Conservation (phyloP, 2,888 invertebrate genomes). For the Zonitis immaculata region DNA sequence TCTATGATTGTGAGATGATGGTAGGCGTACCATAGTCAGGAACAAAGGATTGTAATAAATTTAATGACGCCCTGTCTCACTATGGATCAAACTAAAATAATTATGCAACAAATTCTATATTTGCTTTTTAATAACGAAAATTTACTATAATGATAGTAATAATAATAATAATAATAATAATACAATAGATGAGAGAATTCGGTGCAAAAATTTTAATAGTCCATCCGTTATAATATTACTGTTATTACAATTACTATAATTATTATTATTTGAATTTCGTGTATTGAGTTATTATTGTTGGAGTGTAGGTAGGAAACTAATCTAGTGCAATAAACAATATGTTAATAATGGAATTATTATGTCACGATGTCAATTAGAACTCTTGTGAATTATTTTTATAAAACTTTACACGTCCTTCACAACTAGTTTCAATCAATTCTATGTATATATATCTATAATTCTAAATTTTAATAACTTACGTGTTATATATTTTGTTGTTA, state of each 20-base stretch:
- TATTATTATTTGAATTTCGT: neutral
- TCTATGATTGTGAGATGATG: neutral
- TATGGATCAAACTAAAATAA: neutral
- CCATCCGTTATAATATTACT: neutral
- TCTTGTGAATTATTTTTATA: neutral
- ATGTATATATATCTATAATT: neutral
- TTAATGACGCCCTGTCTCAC: neutral
- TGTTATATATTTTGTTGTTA: no score
- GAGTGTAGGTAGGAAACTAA: neutral
- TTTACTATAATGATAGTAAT: no score
- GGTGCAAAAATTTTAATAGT: neutral
- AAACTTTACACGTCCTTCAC: neutral
- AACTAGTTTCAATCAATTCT: neutral
- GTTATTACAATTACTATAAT: neutral
- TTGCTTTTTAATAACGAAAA: no score
- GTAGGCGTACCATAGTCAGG: neutral
- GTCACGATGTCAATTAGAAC: constrained; percentile 4
- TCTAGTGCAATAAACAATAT: constrained; percentile 1
- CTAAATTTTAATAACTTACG: neutral
- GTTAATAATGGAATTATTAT: constrained; percentile 2
- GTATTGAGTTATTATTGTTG: neutral
- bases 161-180: no score
- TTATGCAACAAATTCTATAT: neutral
- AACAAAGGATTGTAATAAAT: neutral
- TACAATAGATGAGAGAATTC: neutral